Percentiles rank a stretch among this genome's conserved stretches.
phyloP scores from a whole-genome alignment of 2,113 vertebrate genomes.

The Pelecanus crispus region DNA sequence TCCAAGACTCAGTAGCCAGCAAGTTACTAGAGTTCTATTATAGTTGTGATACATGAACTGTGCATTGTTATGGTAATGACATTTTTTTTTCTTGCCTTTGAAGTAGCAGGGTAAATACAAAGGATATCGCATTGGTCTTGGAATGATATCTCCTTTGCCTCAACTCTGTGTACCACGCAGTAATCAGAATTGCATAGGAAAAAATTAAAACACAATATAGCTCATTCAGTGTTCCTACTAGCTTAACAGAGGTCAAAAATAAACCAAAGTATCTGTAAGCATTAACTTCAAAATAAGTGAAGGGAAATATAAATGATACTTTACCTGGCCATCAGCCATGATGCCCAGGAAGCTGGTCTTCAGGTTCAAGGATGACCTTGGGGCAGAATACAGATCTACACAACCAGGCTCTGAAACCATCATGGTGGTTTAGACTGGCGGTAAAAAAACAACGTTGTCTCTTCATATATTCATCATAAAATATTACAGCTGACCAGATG shows the following conservation, averaged over 20 bases:
- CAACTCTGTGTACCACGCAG: background rate
- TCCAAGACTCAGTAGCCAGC: conserved; percentile 12
- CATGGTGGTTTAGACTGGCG: background rate
- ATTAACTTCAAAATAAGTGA: background rate
- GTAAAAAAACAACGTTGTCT: conserved; percentile 18
- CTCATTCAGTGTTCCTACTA: background rate
- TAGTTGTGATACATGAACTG: conserved; percentile 49
- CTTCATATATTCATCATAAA: conserved; percentile 61
- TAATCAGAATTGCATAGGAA: background rate
- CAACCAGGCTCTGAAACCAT: background rate
- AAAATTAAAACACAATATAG: background rate
- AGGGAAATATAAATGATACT: background rate
- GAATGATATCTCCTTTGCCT: background rate
- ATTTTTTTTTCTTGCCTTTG: conserved; percentile 1
- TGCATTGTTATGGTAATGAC: conserved; percentile 58
- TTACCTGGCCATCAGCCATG: background rate
- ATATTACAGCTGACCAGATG: conserved; percentile 79
- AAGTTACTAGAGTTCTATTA: conserved; percentile 55
- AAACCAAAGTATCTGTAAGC: background rate
- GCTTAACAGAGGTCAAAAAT: background rate
- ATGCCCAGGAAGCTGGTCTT: background rate
- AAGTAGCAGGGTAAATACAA: conserved; percentile 53
- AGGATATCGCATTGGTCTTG: conserved; percentile 8
- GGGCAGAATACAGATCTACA: background rate
- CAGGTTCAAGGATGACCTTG: background rate